Percentiles rank a stretch among this genome's conserved stretches.
phyloP scores from a whole-genome alignment of 1,140 invertebrate species.

The Bombus sibiricus region DNA sequence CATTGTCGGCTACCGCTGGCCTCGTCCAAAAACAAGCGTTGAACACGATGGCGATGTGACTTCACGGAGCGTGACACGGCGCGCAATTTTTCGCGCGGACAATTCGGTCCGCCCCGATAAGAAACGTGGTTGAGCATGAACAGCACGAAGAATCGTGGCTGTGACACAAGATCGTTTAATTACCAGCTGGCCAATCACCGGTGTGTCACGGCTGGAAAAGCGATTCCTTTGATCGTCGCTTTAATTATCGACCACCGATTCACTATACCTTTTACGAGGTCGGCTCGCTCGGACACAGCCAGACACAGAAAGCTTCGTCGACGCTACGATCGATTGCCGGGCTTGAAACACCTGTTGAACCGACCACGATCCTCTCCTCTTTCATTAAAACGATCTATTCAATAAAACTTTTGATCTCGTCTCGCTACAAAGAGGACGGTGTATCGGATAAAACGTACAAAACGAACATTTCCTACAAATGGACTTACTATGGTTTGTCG shows the following conservation, averaged over 20 bases:
- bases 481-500: no score
- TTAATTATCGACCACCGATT: conserved; percentile 60
- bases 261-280: conserved; percentile 41
- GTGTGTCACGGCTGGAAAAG: conserved; percentile 31
- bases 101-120: background rate
- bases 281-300: background rate
- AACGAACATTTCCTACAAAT: background rate
- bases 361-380: conserved; percentile 5
- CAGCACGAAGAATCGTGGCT: background rate
- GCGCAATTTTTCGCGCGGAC: conserved; percentile 12
- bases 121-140: background rate
- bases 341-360: conserved; percentile 57
- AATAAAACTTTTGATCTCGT: background rate
- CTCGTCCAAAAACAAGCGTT: background rate
- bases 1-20: background rate
- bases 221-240: conserved; percentile 59
- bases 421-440: background rate
- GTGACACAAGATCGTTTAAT: conserved; percentile 26
- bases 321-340: conserved; percentile 36
- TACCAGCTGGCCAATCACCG: background rate
- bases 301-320: conserved; percentile 30
- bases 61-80: background rate
- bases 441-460: background rate
- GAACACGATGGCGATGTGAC: no score
- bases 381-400: conserved; percentile 18